Base-by-base conservation (phyloP, 2,797 vertebrate genomes). In the Enteromius mattozi region DNA sequence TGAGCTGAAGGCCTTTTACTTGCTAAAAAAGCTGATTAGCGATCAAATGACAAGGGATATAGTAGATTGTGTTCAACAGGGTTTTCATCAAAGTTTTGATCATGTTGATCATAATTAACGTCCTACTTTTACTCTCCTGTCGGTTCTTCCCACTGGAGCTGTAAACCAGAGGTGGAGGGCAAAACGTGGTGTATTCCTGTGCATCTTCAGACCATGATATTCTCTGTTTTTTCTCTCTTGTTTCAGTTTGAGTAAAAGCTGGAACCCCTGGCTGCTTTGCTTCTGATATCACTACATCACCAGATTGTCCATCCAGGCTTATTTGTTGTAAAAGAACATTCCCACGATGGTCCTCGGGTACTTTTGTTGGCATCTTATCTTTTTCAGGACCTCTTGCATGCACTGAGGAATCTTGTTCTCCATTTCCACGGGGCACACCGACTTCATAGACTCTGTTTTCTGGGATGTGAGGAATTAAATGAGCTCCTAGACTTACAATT, bases 81-180 rank as follows among this genome's bases (percentile, higher is more conserved):
- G 8, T 68, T 68, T 37, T 66, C 35, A n/a, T 35, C 35, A 21
- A 68, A 2, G 17, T 24, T 70, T 42, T 59, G 54, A 9, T 56
- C 21, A 12, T 54, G 47, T 17, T 17, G 51, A 10, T 56, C 19
- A 10, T 56, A 10, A n/a, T 56, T 1, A 81, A 6, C 6, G 19
- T 75, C 24, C 54, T 86, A 21, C 86, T 89, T 71, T 88, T 84
- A 13, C 86, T 81, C 84, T 75, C 79, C 10, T 16, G 10, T 68
- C 87, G 89, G 45, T 82, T 87, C 54, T 89, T 85, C 17, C 81
- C 65, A 19, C 92, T 30, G 1, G 89, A 91, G 19, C 88, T 93
- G 89, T 96, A 99, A 88, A 95, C 97, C 49, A 99, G 94, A 63
- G 91, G 91, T 0, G 97, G 97, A 2, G 97, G 97, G 27, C 95